A percentile compares a stretch with the other conserved stretches of the same genome.
phyloP scores from a whole-genome alignment of 2,113 vertebrate species.

The Scolopax mira region DNA sequence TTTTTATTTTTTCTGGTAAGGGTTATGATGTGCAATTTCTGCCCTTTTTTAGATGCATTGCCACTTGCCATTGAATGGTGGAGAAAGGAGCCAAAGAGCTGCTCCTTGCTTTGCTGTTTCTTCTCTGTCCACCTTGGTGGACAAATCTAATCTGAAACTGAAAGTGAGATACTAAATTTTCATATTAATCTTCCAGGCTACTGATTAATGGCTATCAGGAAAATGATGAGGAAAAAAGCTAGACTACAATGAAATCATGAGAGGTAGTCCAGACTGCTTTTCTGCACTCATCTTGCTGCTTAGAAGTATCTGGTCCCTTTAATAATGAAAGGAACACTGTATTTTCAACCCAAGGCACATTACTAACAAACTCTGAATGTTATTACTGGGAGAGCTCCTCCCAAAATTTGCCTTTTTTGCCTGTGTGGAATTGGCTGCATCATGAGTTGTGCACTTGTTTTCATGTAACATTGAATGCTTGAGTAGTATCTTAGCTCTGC shows the following conservation, averaged over 20 bases:
- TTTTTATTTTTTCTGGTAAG: neutral
- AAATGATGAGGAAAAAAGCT: neutral
- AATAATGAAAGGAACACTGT: neutral
- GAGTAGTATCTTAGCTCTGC: neutral
- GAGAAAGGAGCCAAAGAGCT: neutral
- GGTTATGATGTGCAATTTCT: neutral
- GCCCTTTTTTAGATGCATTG: neutral
- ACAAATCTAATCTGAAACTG: neutral
- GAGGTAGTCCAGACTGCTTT: neutral
- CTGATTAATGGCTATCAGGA: neutral
- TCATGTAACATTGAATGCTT: conserved; percentile 5
- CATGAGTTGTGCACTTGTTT: conserved; percentile 9
- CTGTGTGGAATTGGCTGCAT: neutral
- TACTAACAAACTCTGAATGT: neutral
- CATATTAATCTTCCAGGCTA: neutral
- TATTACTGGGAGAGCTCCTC: neutral
- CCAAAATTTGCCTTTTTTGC: neutral
- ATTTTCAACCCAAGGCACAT: neutral
- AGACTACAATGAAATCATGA: neutral
- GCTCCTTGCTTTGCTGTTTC: neutral
- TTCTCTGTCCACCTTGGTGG: neutral
- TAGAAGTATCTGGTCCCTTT: neutral
- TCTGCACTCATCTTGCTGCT: neutral
- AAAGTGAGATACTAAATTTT: neutral
- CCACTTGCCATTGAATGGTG: neutral